These are phyloP conservation scores for Cryptoblepharus egeriae DNA, from an alignment of 2,797 vertebrate species.

Conservation along the genomic window DNA sequence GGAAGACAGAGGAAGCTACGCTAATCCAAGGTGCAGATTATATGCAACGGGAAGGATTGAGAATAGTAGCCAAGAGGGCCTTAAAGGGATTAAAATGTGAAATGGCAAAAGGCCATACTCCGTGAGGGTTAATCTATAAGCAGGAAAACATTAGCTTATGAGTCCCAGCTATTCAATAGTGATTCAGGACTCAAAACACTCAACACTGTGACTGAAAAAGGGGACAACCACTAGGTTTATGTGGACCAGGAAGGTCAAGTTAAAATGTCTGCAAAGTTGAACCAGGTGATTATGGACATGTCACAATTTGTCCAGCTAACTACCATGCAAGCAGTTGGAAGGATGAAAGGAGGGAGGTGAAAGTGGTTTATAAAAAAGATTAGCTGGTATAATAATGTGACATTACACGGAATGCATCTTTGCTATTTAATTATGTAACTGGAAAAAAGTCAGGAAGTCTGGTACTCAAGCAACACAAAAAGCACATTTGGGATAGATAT, in stretches of 20 bases:
- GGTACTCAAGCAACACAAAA: background rate
- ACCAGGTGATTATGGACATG: too few relatives aligned
- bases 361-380: background rate
- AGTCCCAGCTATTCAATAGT: background rate
- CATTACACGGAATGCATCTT: background rate
- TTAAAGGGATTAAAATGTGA: slow-evolving; percentile 1
- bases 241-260: too few relatives aligned
- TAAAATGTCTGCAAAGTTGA: too few relatives aligned
- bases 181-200: background rate
- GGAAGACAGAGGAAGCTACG: background rate
- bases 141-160: background rate
- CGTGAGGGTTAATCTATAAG: background rate
- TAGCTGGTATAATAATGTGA: background rate
- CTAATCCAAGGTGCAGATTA: background rate
- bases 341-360: background rate
- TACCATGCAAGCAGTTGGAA: background rate
- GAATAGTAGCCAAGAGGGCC: background rate
- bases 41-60: background rate
- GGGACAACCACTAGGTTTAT: too few relatives aligned
- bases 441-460: background rate
- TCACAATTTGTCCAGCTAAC: background rate
- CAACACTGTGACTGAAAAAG: too few relatives aligned
- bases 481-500: too few relatives aligned
- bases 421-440: background rate
- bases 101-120: background rate